Base-by-base conservation (phyloP, 2,797 vertebrate genomes). In the Macropodus opercularis region DNA sequence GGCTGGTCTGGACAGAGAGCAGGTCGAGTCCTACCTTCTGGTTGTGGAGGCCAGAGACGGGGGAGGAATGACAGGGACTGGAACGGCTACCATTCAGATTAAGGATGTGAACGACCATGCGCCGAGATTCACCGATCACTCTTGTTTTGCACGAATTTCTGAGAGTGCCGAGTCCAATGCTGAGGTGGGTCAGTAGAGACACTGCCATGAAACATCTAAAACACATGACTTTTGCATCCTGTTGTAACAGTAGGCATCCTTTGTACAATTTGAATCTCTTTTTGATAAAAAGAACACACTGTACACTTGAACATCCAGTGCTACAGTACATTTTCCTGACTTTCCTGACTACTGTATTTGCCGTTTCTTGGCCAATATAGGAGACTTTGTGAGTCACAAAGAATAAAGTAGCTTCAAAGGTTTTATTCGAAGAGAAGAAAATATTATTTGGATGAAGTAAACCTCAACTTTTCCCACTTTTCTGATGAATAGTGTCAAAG, bases 41-140 rank as follows among this genome's bases (percentile, higher is more conserved):
- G 84, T 92, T 10, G 91, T 97, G 52, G 95, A 97, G 84, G 95
- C 93, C 62, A 89, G 92, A 75, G 95, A 97, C 23, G 95, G 95
- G 0, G 95, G 94, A 52, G 95, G 95, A 6, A 91, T 96, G 78
- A 90, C 81, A 0, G 94, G 94, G 42, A 96, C 94, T 0, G 95
- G 86, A 39, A 96, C 95, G 0, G 94, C 94, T 11, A 95, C 94
- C 42, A 69, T 97, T 52, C 89, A 89, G 46, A 79, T 97, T 59
- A 89, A 84, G 18, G 95, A 96, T 0, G 53, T 95, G 31, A 97
- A 96, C 2, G 95, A 97, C 75, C 94, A 96, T 0, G 82, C 92
- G 2, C 95, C 95, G 0, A 87, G 82, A 29, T 96, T 97, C 79
- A 86, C 77, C 0, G 90, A 92, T 50, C 89, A 85, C 11, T 43